A percentile compares a stretch with the other conserved stretches of the same genome.
Conservation (phyloP, 2,113 vertebrate species). For the Tychaedon coryphoeus region DNA sequence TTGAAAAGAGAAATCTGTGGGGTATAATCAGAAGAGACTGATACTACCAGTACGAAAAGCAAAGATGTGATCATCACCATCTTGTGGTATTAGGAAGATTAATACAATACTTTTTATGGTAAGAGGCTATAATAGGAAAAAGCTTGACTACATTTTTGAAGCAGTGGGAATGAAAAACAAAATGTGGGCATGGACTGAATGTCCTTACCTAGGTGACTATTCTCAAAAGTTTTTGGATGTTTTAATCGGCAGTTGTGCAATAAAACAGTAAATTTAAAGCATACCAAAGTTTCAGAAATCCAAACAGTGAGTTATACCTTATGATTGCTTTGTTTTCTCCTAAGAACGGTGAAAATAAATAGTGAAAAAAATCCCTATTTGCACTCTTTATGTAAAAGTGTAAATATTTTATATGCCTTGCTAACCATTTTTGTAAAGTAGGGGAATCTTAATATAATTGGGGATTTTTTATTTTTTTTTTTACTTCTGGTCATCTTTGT, state of each 20-base stretch:
- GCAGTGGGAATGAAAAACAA: background rate
- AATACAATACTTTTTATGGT: background rate
- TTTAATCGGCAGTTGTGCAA: background rate
- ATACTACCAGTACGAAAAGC: background rate
- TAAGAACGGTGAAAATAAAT: background rate
- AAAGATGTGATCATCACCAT: background rate
- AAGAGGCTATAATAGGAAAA: background rate
- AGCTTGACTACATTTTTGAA: background rate
- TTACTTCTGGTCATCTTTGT: background rate
- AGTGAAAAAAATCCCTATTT: background rate
- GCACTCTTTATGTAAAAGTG: background rate
- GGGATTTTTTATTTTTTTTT: background rate
- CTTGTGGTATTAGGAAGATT: background rate
- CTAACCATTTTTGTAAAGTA: background rate
- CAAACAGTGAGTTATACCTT: background rate
- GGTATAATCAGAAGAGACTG: background rate
- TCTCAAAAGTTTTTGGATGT: background rate
- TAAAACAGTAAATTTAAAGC: background rate
- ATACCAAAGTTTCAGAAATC: background rate
- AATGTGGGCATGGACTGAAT: background rate
- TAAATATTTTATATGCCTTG: background rate
- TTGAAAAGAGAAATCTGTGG: background rate
- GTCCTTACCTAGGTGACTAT: background rate
- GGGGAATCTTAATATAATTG: background rate
- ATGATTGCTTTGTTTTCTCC: background rate